phyloP scores from a whole-genome alignment of 1,140 invertebrate species.

The Aphelinus certus region DNA sequence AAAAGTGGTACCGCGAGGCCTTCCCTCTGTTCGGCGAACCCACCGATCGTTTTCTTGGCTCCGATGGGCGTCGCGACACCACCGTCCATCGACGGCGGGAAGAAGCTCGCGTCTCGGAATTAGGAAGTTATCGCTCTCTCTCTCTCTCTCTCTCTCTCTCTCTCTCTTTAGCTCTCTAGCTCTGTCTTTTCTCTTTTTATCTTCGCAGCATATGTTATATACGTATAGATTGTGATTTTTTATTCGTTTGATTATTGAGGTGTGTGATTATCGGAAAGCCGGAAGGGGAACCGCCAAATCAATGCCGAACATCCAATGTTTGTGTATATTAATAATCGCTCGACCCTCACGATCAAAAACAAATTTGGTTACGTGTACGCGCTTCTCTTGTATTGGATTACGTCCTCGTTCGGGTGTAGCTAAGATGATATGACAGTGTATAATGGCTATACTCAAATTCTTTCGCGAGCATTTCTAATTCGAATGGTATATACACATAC shows the following conservation, averaged over 20 bases:
- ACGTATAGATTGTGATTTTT: neutral
- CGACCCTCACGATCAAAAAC: neutral
- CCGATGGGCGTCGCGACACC: neutral
- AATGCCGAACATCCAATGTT: neutral
- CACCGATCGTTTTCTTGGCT: conserved; percentile 26
- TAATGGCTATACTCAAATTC: no score
- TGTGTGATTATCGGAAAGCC: neutral
- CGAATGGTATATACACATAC: no score
- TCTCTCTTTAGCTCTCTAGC: neutral
- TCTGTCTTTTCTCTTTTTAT: no score
- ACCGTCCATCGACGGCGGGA: conserved; percentile 2
- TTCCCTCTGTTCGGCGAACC: conserved; percentile 27
- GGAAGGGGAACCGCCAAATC: neutral
- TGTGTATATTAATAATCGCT: neutral
- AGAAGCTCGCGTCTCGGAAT: conserved; percentile 31
- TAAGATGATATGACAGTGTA: no score
- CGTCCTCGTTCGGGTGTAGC: no score
- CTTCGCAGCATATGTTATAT: neutral
- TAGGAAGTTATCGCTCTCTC: conserved; percentile 32
- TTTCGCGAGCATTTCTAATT: no score
- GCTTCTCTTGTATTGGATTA: no score
- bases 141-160: conserved; percentile 13
- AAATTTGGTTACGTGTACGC: no score
- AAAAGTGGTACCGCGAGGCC: conserved; percentile 38
- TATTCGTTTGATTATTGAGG: no score